Base-by-base conservation (phyloP, 2,113 vertebrate genomes). In the Anhinga rufa region DNA sequence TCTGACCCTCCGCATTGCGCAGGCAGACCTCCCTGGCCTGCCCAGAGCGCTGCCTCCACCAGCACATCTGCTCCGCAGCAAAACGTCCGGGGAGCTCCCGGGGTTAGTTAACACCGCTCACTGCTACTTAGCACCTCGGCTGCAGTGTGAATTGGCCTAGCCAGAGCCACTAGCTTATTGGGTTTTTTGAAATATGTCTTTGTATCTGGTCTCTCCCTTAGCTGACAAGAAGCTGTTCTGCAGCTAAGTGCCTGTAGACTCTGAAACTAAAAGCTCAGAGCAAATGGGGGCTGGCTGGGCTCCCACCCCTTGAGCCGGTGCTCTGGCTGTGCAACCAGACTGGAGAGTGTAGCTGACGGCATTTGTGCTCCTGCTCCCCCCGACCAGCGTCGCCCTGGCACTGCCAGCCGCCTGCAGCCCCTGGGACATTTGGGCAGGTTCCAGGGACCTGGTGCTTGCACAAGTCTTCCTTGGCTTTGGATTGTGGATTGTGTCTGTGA, bases 291-390 rank as follows among this genome's bases (percentile, higher is more conserved):
- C 29, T 64, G 68, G 31, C 79, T n/a, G 65, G 24, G 19, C 32
- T 42, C 44, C 28, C 12, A 20, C 19, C 48, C 48, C 58, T 16
- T 8, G 40, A 15, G 52, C 36, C 7, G 4, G 7, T 16, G 57
- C 49, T 58, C 26, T 2, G 42, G 69, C 28, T 49, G 11, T 22
- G 60, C 51, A 20, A 10, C 13, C 40, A 44, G 75, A 25, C 28
- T 1, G 0, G 22, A 31, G 64, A n/a, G 15, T 34, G 66, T 29
- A 24, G 42, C 58, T 19, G n/a, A 5, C 0, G 4, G 52, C 4
- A 8, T 26, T 10, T 34, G 34, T 19, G 17, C 42, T 52, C 42
- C 61, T 44, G 32, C 48, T 25, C 17, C 29, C 54, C 52, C 10
- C 0, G 1, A 21, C 48, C 81, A 51, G 81, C 61, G 34, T 4